Conservation (phyloP, 1,140 invertebrate genomes). For the Teleogryllus occipitalis region DNA sequence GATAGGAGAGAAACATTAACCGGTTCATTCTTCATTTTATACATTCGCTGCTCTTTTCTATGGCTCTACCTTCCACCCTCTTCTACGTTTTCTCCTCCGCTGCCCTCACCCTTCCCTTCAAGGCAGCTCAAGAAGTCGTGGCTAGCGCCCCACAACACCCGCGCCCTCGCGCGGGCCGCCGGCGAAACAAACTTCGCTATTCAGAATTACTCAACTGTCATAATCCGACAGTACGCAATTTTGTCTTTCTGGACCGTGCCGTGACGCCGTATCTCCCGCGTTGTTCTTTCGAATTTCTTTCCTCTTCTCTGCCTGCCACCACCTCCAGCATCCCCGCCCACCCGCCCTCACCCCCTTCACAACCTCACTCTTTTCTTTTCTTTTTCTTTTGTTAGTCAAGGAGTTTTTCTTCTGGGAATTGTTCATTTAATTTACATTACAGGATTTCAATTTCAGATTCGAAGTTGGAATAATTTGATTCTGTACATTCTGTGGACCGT, state of each 20-base stretch:
- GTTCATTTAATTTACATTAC: slow-evolving; percentile 16
- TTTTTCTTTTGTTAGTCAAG: slow-evolving; percentile 15
- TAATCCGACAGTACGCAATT: slow-evolving; percentile 12
- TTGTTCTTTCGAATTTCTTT: neutral
- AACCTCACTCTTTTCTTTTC: neutral
- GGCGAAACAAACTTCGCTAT: neutral
- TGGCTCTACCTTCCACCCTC: too few relatives aligned
- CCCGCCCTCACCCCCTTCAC: too few relatives aligned
- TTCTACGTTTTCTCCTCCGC: too few relatives aligned
- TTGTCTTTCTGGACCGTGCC: neutral
- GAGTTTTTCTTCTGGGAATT: slow-evolving; percentile 12
- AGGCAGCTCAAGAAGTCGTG: neutral
- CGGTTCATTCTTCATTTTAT: too few relatives aligned
- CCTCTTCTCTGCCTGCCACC: neutral
- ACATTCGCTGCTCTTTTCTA: too few relatives aligned
- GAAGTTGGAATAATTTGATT: slow-evolving; percentile 11
- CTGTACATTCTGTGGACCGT: slow-evolving; percentile 10
- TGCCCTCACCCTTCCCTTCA: too few relatives aligned
- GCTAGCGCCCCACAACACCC: too few relatives aligned
- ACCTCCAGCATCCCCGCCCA: neutral
- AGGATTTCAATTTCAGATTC: slow-evolving; percentile 16
- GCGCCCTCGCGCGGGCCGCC: neutral
- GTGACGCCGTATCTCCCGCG: neutral
- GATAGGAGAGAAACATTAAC: too few relatives aligned
- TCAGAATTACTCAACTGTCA: slow-evolving; percentile 9